Evolutionary conservation across 1,140 invertebrate genomes (phyloP), one percentile per base, ranked within the genome.

Genomic region (Octopus bimaculoides): DNA sequence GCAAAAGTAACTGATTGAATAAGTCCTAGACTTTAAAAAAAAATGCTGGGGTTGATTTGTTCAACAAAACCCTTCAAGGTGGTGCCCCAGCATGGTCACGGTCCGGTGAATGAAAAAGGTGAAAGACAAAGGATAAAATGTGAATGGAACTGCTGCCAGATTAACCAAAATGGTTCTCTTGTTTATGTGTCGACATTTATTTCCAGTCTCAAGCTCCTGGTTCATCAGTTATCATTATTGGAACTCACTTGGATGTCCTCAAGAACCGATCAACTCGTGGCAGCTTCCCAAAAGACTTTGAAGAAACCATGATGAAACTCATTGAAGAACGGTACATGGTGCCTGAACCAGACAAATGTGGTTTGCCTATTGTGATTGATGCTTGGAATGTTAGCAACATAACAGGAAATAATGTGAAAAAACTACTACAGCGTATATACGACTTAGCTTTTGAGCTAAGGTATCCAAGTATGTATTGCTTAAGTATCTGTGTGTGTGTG

Each of bases 271-370:
- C 92, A 14, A 94, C 93, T 83, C 93, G 94, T 5, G 89, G 92
- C 0, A 93, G 93, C 74, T 94, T 93, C 84, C 93, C 95, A 0
- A 95, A 97, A 86, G 93, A 95, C 76, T 91, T 98, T 78, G 97
- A 99, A 87, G 94, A 96, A 77, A 82, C 82, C 7, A 84, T 89
- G 86, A 85, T 79, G 17, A 73, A 81, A 77, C 53, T 84, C 73
- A 86, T 87, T 54, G 26, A 82, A 5, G 84, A 86, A 26, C 80
- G 94, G 81, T 98, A 98, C 84, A 96, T 98, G 80, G 96, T 95
- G 75, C 93, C 98, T 5, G 94, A 96, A 0, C 96, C 97, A 0
- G 97, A 99, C 87, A 99, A 99, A 89, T 94, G 95, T 86, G 98
- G 98, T 0, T 89, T 99, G 17, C 98, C 98, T 0, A 92, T 96